Evolutionary conservation across 1,140 invertebrate species (phyloP).

Genomic region (Ceratosolen fusciceps): DNA sequence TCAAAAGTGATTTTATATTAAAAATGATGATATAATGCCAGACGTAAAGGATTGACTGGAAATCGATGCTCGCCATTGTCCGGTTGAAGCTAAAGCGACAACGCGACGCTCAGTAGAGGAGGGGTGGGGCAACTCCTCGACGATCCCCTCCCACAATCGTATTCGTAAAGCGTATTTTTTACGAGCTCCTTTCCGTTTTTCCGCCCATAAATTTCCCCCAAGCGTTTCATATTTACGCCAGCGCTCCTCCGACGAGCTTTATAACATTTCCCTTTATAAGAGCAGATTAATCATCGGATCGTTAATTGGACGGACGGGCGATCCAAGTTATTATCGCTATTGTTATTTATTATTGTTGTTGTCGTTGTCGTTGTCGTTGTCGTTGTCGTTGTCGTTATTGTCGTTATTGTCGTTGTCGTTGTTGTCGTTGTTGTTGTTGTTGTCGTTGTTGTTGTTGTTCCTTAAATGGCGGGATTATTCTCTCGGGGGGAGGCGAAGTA

Average conservation of each 20-base stretch:
- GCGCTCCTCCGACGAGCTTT: neutral
- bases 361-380: too few species aligned
- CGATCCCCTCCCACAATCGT: neutral
- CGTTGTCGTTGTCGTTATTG: too few species aligned
- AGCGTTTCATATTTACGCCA: too few species aligned
- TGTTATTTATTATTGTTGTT: too few species aligned
- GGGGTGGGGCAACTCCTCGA: neutral
- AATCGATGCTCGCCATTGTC: conserved; percentile 9
- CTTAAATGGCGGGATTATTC: neutral
- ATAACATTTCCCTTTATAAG: neutral
- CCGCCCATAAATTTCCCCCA: neutral
- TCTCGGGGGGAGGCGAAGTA: neutral
- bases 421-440: too few species aligned
- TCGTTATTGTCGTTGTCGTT: too few species aligned
- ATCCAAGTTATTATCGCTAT: too few species aligned
- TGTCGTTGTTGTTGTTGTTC: too few species aligned
- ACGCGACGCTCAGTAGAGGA: neutral
- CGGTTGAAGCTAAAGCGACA: neutral
- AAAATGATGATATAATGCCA: conserved; percentile 13
- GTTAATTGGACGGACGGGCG: too few species aligned
- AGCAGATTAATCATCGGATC: neutral
- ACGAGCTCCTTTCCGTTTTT: neutral
- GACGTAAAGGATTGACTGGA: neutral
- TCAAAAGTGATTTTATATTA: conserved; percentile 23
- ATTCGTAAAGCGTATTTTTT: conserved; percentile 19